Evolutionary conservation across 2,888 invertebrate genomes (phyloP), one percentile per base, ranked within the genome.

Genomic region (Stenchaetothrips biformis): DNA sequence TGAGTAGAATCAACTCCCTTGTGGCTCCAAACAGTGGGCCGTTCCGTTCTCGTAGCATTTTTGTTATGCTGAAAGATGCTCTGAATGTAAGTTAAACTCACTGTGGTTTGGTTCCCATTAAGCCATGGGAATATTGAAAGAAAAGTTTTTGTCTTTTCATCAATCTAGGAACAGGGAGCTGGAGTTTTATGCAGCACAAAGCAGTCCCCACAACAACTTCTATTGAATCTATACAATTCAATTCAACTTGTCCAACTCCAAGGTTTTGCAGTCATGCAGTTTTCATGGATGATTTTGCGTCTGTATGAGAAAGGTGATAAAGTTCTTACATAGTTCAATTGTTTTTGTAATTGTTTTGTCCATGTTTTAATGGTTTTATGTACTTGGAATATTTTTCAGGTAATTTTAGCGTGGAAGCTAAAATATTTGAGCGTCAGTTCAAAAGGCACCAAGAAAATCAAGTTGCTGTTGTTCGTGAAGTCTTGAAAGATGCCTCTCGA

Each of bases 251-350:
- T 94, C 0, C 95, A 96, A 89, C 90, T 96, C 84, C 95, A 95
- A 87, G 96, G 95, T 2, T 95, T 93, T 86, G 91, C 93, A 59
- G 94, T 96, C 93, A 92, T 95, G 89, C 95, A 96, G 86, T 96
- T 95, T 88, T 94, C 95, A 0, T 96, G 94, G 91, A 94, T 95
- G 92, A 88, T 96, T 82, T 88, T 95, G 78, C 90, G 91, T 84
- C 89, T 94, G 77, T 93, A 94, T 82, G 92, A 92, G 80, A 91
- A 92, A 89, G 95, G 94, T 93, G 88, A 86, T 84, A 82, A 53
- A 16, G 53, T 53, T 13, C 53, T 53, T 53, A 16, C 47, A 74
- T 47, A 53, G 21, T 9, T 9, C 13, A 18, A 21, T 21, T 18
- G 18, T 67, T 13, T 74, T 8, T 48, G 6, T 37, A 7, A 74